Base-by-base conservation (phyloP, 2,888 invertebrate species). In the Eupithecia pulchellata region DNA sequence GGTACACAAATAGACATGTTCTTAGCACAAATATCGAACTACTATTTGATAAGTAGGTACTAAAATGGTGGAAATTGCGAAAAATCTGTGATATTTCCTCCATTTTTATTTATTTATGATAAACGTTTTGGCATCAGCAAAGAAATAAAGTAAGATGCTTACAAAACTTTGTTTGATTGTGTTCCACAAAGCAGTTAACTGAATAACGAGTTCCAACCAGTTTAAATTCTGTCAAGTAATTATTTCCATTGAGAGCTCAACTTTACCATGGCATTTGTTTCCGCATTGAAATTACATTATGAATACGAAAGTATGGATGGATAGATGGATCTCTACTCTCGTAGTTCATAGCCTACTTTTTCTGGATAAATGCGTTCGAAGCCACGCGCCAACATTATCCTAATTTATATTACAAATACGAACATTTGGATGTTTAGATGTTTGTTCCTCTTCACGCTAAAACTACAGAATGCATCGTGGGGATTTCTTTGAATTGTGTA, bases 161-260 rank as follows among this genome's bases (percentile, higher is more conserved):
- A 52, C 57, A 57, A 57, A 57, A 57, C 29, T 57, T 57, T 29
- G 29, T 27, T 29, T 57, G 29, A 52, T 52, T 52, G 52, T 52
- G 57, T 57, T 57, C 55, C 27, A 29, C 29, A 29, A 29, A 57
- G 57, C 27, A 57, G 57, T 57, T 57, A 29, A 57, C 27, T 57
- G 57, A 57, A 17, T 57, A 57, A 57, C 57, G 17, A 57, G 29
- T 57, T 57, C 29, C 14, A 17, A 57, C 29, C 27, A 57, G 29
- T 57, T 57, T 27, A n/a, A n/a, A 57, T 57, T 57, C 52, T 52
- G 52, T 25, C 52, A 52, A 20, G 52, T 13, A 25, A 52, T 25
- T 25, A 52, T 52, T 52, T 52, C 25, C 52, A 13, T 25, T 25
- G 52, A 52, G 25, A 25, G 25, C 11, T 47, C 9, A 47, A 20